phyloP scores from a whole-genome alignment of 2,888 invertebrate species.

The Sinopyrophorus schimmeli region DNA sequence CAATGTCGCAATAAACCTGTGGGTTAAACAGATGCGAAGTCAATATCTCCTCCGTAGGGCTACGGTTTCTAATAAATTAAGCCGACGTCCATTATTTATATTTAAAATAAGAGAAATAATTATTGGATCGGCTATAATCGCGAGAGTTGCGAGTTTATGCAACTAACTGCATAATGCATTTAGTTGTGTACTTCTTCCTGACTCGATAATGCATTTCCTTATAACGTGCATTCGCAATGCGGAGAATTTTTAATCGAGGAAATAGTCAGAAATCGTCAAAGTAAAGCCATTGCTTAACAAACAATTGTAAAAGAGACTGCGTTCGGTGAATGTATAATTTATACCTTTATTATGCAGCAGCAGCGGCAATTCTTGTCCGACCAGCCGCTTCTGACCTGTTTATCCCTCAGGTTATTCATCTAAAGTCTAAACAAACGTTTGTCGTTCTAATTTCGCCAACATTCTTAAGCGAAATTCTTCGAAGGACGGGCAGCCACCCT shows the following conservation, averaged over 20 bases:
- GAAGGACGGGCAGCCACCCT: no score
- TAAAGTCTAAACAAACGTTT: no score
- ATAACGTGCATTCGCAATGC: conserved; percentile 5
- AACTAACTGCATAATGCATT: conserved; percentile 8
- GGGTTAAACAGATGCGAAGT: conserved; percentile 4
- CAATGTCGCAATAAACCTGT: conserved; percentile 11
- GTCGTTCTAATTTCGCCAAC: no score
- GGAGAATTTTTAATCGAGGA: conserved; percentile 7
- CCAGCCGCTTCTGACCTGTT: conserved; percentile 6
- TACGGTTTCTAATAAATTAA: conserved; percentile 5
- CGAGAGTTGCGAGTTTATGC: conserved; percentile 1
- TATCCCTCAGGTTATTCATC: no score
- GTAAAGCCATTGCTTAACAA: conserved; percentile 12
- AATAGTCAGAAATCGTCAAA: conserved; percentile 16
- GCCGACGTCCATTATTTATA: conserved; percentile 18
- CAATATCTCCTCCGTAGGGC: conserved; percentile 9
- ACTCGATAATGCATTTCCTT: conserved; percentile 6
- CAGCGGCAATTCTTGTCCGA: conserved; percentile 5
- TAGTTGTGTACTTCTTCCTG: conserved; percentile 12
- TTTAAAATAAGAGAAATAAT: conserved; percentile 15
- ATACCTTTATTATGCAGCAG: conserved; percentile 7
- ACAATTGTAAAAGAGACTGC: conserved; percentile 14
- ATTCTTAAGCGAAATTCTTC: no score
- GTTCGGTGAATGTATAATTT: conserved; percentile 13
- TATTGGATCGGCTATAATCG: no score